Conservation (phyloP, 2,797 vertebrate species). For the Lacerta viridis region DNA sequence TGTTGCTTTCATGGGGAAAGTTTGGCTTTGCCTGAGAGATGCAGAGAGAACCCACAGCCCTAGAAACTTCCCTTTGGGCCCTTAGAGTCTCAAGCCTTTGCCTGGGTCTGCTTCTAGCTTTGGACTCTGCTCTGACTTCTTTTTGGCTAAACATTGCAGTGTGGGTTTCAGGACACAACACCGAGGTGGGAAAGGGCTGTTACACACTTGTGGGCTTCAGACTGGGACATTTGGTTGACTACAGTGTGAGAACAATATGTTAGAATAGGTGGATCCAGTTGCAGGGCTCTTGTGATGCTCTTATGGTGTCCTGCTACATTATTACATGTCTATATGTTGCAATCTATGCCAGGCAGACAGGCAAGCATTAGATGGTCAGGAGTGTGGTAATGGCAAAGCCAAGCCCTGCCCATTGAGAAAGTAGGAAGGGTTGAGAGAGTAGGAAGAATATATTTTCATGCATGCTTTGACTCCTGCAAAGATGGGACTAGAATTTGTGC, state of each 20-base stretch:
- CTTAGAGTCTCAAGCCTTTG: background rate
- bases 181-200: background rate
- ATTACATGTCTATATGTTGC: background rate
- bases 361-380: background rate
- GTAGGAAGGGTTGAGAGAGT: background rate
- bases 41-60: background rate
- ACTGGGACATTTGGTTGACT: background rate
- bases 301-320: background rate
- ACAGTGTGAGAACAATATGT: background rate
- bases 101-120: background rate
- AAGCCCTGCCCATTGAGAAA: background rate
- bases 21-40: background rate
- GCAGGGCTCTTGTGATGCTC: background rate
- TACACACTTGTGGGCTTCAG: background rate
- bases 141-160: background rate
- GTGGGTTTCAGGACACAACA: background rate
- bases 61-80: background rate
- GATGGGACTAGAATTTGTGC: no score
- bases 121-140: background rate
- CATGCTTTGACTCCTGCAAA: background rate
- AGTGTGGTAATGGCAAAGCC: background rate
- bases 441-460: background rate
- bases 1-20: constrained; percentile 3
- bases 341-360: no score
- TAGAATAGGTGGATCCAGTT: background rate